phyloP scores from a whole-genome alignment of 1,140 invertebrate genomes.

The Drosophila busckii region DNA sequence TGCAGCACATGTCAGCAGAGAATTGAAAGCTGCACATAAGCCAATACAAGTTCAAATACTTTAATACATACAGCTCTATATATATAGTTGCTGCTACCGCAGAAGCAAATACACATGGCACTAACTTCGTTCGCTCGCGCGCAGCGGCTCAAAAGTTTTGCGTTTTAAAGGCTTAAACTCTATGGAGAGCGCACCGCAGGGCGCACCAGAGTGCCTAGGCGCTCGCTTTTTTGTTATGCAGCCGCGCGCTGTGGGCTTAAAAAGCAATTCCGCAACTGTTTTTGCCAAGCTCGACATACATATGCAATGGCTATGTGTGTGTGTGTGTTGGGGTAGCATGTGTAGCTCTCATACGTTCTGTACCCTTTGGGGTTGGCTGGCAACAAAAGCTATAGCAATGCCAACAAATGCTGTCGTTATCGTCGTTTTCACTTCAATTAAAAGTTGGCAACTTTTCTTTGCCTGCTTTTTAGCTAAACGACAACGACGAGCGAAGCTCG shows the following conservation, averaged over 20 bases:
- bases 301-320: constrained; percentile 22
- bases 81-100: constrained; percentile 28
- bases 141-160: constrained; percentile 73
- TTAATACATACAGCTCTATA: background rate
- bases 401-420: constrained; percentile 77
- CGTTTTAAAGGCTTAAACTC: constrained; percentile 70
- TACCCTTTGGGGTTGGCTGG: constrained; percentile 57
- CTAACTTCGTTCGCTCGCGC: too few relatives aligned
- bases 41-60: constrained; percentile 24
- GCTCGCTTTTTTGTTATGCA: constrained; percentile 60
- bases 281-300: constrained; percentile 57
- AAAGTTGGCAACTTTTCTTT: constrained; percentile 78
- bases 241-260: constrained; percentile 68
- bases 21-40: constrained; percentile 42
- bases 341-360: constrained; percentile 39
- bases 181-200: too few relatives aligned
- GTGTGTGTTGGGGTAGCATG: constrained; percentile 24
- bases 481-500: background rate
- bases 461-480: constrained; percentile 66
- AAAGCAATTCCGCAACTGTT: constrained; percentile 75
- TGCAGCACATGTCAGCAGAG: constrained; percentile 23
- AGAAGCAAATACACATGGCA: constrained; percentile 63
- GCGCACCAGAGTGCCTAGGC: constrained; percentile 50
- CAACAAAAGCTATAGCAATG: constrained; percentile 53
- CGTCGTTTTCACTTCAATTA: constrained; percentile 79